Conservation (phyloP, 2,113 vertebrate genomes). For the Pycnonotus jocosus region DNA sequence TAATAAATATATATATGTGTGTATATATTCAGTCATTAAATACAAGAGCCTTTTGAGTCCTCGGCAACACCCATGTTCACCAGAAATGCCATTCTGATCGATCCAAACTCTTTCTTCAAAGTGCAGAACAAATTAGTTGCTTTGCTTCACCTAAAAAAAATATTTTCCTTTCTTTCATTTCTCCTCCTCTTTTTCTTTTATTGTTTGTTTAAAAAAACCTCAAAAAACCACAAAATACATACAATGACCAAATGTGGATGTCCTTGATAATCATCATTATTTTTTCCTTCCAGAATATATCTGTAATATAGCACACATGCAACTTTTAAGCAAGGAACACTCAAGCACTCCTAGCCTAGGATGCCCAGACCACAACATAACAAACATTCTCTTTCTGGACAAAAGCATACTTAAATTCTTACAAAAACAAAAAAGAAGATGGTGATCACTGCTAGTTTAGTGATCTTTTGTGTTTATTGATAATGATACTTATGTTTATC, state of each 20-base stretch:
- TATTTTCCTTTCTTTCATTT: neutral
- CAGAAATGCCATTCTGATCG: neutral
- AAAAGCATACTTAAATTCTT: neutral
- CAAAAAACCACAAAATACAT: neutral
- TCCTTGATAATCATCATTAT: neutral
- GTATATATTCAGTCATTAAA: neutral
- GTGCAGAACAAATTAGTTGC: neutral
- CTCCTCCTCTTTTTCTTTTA: neutral
- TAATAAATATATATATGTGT: neutral
- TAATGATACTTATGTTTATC: neutral
- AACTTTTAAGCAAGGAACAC: neutral
- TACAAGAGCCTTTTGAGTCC: neutral
- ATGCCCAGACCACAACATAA: neutral
- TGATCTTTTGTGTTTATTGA: neutral
- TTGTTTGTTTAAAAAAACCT: neutral
- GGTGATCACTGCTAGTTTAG: neutral
- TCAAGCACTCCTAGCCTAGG: neutral
- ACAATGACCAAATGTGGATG: neutral
- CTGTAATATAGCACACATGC: neutral
- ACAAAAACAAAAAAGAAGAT: neutral
- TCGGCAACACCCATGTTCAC: neutral
- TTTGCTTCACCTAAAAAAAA: neutral
- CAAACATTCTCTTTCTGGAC: neutral
- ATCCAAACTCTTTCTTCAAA: neutral
- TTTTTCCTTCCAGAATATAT: neutral